Conservation (phyloP, 2,797 vertebrate species). For the Melopsittacus undulatus region DNA sequence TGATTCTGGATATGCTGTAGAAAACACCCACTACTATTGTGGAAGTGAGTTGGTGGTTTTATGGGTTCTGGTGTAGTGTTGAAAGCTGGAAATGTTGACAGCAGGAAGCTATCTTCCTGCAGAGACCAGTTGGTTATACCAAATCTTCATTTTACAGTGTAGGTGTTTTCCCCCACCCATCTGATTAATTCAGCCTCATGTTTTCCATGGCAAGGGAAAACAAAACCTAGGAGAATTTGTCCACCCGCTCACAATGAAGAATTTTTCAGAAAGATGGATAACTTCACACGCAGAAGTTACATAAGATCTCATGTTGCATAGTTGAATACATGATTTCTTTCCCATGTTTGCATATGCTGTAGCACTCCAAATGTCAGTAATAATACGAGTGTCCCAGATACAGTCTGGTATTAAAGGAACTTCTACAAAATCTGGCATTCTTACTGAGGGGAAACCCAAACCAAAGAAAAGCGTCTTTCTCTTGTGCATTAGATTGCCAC, state of each 20-base stretch:
- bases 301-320: fast-evolving
- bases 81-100: not conserved
- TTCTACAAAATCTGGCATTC: not conserved
- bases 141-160: not conserved
- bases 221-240: not conserved
- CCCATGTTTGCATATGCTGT: not conserved
- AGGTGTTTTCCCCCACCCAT: not conserved
- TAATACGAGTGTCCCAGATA: not conserved
- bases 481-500: not conserved
- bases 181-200: not conserved
- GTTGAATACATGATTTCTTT: not conserved
- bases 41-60: not conserved
- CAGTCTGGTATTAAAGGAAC: not conserved
- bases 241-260: fast-evolving
- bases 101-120: not conserved
- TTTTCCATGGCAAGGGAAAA: not conserved
- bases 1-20: not conserved
- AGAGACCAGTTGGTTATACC: not conserved
- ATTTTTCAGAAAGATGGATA: not conserved
- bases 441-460: not conserved
- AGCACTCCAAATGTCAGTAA: not conserved
- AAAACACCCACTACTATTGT: not conserved
- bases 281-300: not conserved
- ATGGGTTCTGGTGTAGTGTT: not conserved
- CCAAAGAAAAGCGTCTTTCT: not conserved